Conservation (phyloP, 2,113 vertebrate species). For the Struthidea cinerea region DNA sequence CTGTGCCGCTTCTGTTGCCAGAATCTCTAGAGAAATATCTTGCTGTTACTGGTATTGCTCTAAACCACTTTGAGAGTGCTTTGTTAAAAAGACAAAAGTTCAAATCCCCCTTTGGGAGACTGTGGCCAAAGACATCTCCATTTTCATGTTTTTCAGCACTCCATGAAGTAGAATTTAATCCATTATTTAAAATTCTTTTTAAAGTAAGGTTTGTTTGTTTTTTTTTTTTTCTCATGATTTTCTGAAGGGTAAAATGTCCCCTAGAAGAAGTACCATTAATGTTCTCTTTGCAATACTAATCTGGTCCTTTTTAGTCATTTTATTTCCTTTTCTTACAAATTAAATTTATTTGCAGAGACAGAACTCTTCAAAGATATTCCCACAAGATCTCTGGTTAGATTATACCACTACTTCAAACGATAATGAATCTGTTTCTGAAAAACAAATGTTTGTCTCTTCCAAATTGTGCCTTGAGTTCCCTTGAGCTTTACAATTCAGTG, state of each 20-base stretch:
- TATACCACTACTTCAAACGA: conserved; percentile 42
- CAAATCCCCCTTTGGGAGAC: neutral
- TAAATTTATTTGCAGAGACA: conserved; percentile 41
- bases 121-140: neutral
- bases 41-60: neutral
- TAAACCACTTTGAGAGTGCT: neutral
- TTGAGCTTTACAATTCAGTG: conserved; percentile 55
- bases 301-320: neutral
- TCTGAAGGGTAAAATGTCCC: neutral
- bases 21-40: neutral
- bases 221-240: neutral
- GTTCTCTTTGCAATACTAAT: neutral
- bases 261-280: neutral
- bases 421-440: conserved; percentile 58
- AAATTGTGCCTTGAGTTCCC: conserved; percentile 44
- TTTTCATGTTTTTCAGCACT: neutral
- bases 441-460: conserved; percentile 58
- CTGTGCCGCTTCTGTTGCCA: neutral
- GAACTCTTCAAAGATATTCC: conserved; percentile 53
- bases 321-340: conserved; percentile 31
- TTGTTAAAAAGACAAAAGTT: conserved; percentile 21
- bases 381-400: conserved; percentile 47
- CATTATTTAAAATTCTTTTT: neutral
- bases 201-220: neutral
- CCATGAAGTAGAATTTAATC: neutral